These are phyloP conservation scores for Pipistrellus kuhlii DNA, from an alignment of 2,797 vertebrate species.

Conservation along the genomic window DNA sequence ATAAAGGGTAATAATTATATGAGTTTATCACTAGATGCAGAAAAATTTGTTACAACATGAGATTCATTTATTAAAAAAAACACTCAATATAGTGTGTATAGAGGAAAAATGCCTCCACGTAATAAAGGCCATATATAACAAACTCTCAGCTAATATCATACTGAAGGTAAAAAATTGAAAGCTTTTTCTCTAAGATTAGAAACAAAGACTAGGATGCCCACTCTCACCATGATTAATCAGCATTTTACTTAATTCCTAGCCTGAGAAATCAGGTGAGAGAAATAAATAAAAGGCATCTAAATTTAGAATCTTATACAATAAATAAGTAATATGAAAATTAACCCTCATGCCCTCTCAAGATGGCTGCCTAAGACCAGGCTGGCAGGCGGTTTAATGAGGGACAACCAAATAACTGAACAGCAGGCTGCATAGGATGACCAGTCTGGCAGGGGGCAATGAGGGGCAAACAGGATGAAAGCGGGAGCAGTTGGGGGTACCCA, in stretches of 20 bases:
- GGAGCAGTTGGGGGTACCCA: too few species aligned
- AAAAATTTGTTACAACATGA: neutral
- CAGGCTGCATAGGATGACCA: too few species aligned
- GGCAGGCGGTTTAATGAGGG: too few species aligned
- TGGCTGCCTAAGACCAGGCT: too few species aligned
- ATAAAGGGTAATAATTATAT: neutral
- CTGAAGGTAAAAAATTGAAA: neutral
- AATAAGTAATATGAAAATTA: too few species aligned
- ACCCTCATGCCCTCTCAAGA: too few species aligned
- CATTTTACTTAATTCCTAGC: neutral
- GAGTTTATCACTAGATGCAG: neutral
- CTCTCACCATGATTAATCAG: neutral
- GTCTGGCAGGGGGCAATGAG: too few species aligned
- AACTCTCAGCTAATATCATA: neutral
- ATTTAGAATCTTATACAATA: neutral
- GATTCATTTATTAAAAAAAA: neutral
- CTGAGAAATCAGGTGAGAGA: neutral
- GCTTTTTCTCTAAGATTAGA: neutral
- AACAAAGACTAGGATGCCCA: neutral
- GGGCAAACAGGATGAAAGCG: too few species aligned
- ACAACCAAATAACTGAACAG: too few species aligned
- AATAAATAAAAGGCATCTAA: neutral
- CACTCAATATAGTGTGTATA: neutral
- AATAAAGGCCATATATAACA: neutral
- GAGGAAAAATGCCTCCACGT: neutral